Base-by-base conservation (phyloP, 2,113 vertebrate genomes). In the Leucopsar rothschildi region DNA sequence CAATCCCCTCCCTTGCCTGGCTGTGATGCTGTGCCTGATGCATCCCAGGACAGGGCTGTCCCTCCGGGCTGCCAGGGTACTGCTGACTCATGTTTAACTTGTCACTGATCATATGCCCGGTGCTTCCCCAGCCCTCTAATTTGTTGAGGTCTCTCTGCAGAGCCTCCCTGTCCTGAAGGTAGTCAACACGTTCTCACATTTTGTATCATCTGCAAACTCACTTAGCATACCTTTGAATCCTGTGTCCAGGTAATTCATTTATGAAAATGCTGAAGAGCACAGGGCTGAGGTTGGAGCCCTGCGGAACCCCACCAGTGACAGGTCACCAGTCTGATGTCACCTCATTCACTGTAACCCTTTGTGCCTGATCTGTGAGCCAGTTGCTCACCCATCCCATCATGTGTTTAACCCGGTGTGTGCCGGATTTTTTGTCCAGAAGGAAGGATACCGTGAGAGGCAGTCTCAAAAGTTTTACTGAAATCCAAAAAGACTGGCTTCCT, bases 41-140 rank as follows among this genome's bases (percentile, higher is more conserved):
- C 9, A 0, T 16, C 28, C 42, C 35, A 64, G 49, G 35, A 63
- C 24, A 42, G 0, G 0, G 10, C 1, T n/a, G 39, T 4, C 42
- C 14, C 42, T 56, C 6, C 85, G 49, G 25, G 9, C 29, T 35
- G 35, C 49, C 85, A 71, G 50, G 49, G 17, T 57, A 64, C 24
- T 49, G 75, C 50, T 64, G 50, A 0, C 8, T 49, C 17, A 16
- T 0, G 4, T 12, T 79, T 24, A 71, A 1, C 40, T 18, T 47
- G 40, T 6, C 25, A 56, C 1, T 0, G 1, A 37, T 21, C 33
- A 37, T 18, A 19, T 1, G 1, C 17, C 8, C 65, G 28, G 6
- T 60, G 39, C 50, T 15, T 56, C 12, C 5, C 9, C 9, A 78
- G 9, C 14, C 44, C 27, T 79, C 16, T 10, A 7, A 42, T 28